Evolutionary conservation across 2,888 invertebrate genomes (phyloP), one percentile per base, ranked within the genome.

Genomic region (Drosophila macrothrix): DNA sequence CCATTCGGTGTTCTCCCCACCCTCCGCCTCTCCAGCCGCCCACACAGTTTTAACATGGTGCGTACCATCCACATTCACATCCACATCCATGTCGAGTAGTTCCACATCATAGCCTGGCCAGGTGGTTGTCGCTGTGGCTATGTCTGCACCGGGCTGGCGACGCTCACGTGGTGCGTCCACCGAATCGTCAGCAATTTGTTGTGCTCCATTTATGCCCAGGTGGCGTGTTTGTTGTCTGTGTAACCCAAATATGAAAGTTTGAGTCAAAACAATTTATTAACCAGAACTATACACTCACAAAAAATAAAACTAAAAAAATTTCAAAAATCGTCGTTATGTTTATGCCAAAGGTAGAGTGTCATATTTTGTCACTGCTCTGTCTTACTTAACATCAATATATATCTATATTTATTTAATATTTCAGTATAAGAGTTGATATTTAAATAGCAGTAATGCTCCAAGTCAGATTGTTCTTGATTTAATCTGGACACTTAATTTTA

Each of bases 221-320:
- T 97, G 97, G 67, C 95, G 94, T 90, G 96, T 96, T 93, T 97
- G 97, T 91, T 97, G 97, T 83, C 96, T 96, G 93, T 96, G 93
- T 22, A 69, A 41, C 37, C 37, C 56, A 64, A 62, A 68, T 53
- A 39, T 65, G 55, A 28, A 22, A 59, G 54, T 76, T 73, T 53
- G 31, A 50, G 12, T 5, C n/a, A 58, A 35, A 41, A 46, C 41
- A n/a, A 25, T 33, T 25, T 41, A 33, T 46, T 43, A 61, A 7
- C 4, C 43, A 16, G 22, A 22, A 43, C 6, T 9, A 7, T 19
- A 25, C 28, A 19, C 19, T 22, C 22, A 16, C 9, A 25, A 25
- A 22, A 16, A 46, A 2, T 22, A 14, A 7, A 22, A 22, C 4
- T 7, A 22, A 12, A 2, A 12, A 12, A 5, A 5, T 4, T 1